Percentiles rank a stretch among this genome's conserved stretches.
Conservation (phyloP, 2,797 vertebrate genomes). For the Sarcoramphus papa region DNA sequence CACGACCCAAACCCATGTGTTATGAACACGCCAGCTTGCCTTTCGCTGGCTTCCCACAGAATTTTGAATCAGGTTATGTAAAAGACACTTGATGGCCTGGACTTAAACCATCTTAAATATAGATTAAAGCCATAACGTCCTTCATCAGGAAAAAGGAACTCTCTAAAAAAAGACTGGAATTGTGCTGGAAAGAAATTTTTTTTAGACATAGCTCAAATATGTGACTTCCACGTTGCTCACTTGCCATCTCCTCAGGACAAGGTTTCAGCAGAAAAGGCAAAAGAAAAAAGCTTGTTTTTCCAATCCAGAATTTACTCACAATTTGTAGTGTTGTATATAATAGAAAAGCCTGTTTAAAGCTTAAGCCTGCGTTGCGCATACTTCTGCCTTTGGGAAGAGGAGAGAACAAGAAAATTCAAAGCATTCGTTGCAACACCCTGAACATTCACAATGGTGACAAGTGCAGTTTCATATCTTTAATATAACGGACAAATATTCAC, state of each 20-base stretch:
- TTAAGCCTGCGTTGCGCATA: neutral
- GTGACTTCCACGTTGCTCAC: neutral
- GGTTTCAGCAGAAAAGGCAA: neutral
- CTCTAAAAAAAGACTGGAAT: neutral
- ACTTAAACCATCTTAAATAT: neutral
- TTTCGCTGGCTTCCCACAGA: neutral
- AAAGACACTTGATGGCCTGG: no score
- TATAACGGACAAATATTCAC: neutral
- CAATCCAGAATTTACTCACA: neutral
- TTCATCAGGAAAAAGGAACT: neutral
- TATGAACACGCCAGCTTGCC: fast-evolving
- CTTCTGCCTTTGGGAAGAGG: neutral
- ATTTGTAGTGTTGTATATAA: neutral
- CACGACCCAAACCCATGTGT: neutral
- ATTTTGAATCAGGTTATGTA: neutral
- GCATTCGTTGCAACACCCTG: neutral
- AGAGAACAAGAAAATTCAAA: neutral
- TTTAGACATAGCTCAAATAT: neutral
- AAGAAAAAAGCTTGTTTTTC: neutral
- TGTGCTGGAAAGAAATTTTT: neutral
- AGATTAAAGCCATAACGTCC: neutral
- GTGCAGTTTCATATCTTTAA: neutral
- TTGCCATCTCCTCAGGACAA: neutral
- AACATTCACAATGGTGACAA: neutral
- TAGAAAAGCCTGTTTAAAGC: neutral